A percentile compares a stretch with the other conserved stretches of the same genome.
phyloP scores from a whole-genome alignment of 2,113 vertebrate genomes.

The Artemisiospiza belli region DNA sequence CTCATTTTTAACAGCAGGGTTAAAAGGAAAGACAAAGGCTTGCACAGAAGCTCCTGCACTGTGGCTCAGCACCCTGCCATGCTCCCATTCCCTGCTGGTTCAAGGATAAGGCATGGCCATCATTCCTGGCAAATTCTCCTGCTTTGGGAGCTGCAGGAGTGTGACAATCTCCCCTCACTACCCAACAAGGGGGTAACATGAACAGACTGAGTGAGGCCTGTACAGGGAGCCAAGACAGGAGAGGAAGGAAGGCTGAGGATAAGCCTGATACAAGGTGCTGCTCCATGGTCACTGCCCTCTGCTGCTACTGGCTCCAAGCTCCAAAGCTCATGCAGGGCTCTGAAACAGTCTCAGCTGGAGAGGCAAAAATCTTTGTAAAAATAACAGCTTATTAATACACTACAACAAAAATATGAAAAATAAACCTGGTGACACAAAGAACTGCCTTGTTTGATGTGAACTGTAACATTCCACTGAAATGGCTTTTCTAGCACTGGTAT shows the following conservation, averaged over 20 bases:
- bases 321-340: neutral
- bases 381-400: neutral
- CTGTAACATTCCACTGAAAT: neutral
- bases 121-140: neutral
- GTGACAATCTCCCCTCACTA: neutral
- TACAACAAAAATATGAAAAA: neutral
- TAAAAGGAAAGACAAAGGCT: neutral
- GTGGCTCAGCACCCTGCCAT: neutral
- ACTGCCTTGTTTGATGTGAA: neutral
- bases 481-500: too few relatives aligned
- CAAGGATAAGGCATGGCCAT: neutral
- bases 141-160: neutral
- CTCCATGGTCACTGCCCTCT: accelerated
- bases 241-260: neutral
- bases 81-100: neutral
- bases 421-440: neutral
- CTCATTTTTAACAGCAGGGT: neutral
- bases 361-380: neutral
- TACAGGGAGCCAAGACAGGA: neutral
- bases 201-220: neutral
- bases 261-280: neutral
- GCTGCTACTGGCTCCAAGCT: neutral
- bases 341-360: neutral
- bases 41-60: neutral
- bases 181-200: accelerated